Conservation (phyloP, 2,888 invertebrate genomes). For the Proisotoma minuta region DNA sequence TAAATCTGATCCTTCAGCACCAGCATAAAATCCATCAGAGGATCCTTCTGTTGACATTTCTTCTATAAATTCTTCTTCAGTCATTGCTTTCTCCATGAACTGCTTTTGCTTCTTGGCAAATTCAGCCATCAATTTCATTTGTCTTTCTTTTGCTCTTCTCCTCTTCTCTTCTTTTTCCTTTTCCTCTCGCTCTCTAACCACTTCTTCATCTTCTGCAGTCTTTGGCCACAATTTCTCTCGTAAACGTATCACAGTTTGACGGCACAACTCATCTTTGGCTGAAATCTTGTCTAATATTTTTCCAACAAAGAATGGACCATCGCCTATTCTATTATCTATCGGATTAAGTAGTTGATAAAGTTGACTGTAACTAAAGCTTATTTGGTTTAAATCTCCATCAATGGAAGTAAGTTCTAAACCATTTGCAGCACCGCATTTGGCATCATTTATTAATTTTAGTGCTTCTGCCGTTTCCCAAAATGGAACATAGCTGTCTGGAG, state of each 20-base stretch:
- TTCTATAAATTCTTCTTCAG: constrained; percentile 50
- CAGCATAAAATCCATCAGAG: constrained; percentile 7
- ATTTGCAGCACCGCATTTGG: constrained; percentile 29
- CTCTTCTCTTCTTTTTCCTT: constrained; percentile 78
- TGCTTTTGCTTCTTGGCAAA: constrained; percentile 85
- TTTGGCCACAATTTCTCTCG: constrained; percentile 71
- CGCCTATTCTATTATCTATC: constrained; percentile 61
- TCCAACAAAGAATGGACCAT: constrained; percentile 82
- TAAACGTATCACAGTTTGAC: constrained; percentile 65
- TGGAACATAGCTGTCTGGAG: constrained; percentile 69
- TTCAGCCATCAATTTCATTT: constrained; percentile 86
- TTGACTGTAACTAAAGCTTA: constrained; percentile 17
- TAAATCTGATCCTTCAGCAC: constrained; percentile 50
- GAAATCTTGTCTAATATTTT: constrained; percentile 72
- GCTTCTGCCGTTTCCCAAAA: constrained; percentile 46
- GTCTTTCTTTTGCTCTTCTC: constrained; percentile 77
- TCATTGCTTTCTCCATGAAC: constrained; percentile 75
- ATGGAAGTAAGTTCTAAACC: constrained; percentile 17
- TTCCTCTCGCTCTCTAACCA: constrained; percentile 62
- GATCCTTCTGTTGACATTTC: constrained; percentile 52
- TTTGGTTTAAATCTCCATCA: too few relatives aligned
- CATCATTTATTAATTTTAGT: constrained; percentile 31
- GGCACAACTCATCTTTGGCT: constrained; percentile 58
- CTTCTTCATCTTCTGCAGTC: constrained; percentile 72
- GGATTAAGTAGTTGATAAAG: constrained; percentile 19